Base-by-base conservation (phyloP, 2,113 vertebrate species). In the Malurus elegans region DNA sequence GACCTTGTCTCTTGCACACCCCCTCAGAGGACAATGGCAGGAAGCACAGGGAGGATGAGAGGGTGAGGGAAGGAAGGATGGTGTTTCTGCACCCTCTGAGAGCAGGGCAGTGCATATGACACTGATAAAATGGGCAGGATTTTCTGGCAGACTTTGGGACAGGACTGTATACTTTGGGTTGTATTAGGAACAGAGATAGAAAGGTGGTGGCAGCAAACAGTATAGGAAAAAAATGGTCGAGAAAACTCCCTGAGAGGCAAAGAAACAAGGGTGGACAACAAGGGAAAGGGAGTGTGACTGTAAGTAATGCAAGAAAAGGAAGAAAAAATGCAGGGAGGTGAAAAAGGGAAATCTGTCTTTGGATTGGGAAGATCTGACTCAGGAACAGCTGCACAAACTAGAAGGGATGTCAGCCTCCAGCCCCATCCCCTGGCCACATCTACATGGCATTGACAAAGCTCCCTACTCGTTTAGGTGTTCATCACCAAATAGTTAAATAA, bases 71-170 rank as follows among this genome's bases (percentile, higher is more conserved):
- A 71, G 40, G 20, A 25, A 71, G 40, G 20, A 74, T 18, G 29
- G 3, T 31, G 5, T 61, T 58, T 70, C 14, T 5, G 8, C 2
- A 2, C 4, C 8, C 6, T 53, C 75, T 50, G 40, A 50, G 25
- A 29, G 1, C 0, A 0, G 18, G 51, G 38, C 25, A 71, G 29
- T 14, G 26, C 44, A 9, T 18, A 13, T 4, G 8, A 47, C 19
- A 40, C 11, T 23, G 7, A 34, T 26, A 26, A 84, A 66, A 79
- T 8, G 26, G 24, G 9, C 7, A 62, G 56, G 48, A 61, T 80
- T 90, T 89, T 44, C 73, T 74, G 60, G 20, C 9, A 78, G 21
- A 42, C 5, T 29, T 58, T 79, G n/a, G 14, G 36, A 70, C 75
- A 73, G 24, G 10, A 40, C 44, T 23, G 34, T 16, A 54, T 40